phyloP scores from a whole-genome alignment of 1,140 invertebrate species.

The Streblospio benedicti region DNA sequence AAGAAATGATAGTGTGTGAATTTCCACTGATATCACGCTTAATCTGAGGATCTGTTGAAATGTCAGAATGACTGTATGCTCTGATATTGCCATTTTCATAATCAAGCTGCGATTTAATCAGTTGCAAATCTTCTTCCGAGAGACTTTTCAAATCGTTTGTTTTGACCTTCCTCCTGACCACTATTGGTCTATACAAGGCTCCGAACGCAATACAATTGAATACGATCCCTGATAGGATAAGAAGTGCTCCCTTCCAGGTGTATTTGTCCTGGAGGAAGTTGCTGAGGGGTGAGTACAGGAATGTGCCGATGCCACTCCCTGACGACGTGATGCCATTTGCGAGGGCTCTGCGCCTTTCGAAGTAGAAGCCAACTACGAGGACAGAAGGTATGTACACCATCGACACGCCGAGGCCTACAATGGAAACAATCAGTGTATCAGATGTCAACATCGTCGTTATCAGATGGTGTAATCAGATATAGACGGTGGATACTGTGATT shows the following conservation, averaged over 20 bases:
- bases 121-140: too few species aligned
- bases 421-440: not conserved
- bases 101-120: too few species aligned
- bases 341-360: conserved; percentile 74
- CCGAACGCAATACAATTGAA: conserved; percentile 10
- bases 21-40: too few species aligned
- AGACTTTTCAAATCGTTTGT: too few species aligned
- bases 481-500: not conserved
- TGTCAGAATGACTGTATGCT: too few species aligned
- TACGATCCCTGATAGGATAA: conserved; percentile 71
- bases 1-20: too few species aligned
- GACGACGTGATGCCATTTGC: conserved; percentile 85
- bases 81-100: too few species aligned
- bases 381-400: conserved; percentile 81
- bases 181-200: conserved; percentile 8
- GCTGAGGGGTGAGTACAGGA: conserved; percentile 57
- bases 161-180: too few species aligned
- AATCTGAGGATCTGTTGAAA: too few species aligned
- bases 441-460: not conserved
- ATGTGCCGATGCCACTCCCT: conserved; percentile 77
- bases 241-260: conserved; percentile 61
- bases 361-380: conserved; percentile 78
- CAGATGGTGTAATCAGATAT: not conserved
- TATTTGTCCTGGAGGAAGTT: conserved; percentile 48
- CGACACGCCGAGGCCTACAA: conserved; percentile 69